These are phyloP conservation scores for Chromobotia macracanthus DNA, from an alignment of 2,797 vertebrate species.

Conservation along the genomic window DNA sequence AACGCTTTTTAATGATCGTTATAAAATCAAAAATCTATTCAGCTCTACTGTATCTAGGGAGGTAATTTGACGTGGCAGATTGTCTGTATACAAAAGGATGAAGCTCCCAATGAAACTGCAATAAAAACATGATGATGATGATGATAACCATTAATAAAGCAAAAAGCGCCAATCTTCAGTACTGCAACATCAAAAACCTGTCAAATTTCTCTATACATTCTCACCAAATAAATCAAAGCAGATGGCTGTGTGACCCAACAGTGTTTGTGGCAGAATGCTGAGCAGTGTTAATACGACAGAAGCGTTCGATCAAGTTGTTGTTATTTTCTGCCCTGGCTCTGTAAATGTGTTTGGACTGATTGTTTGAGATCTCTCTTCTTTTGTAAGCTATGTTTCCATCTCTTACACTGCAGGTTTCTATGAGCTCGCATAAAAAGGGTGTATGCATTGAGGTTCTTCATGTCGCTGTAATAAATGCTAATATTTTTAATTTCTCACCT, in stretches of 20 bases:
- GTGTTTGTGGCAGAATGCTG: slow-evolving; percentile 24
- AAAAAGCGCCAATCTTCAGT: slow-evolving; percentile 15
- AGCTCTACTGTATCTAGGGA: not conserved
- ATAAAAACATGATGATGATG: slow-evolving; percentile 7
- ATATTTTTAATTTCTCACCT: slow-evolving; percentile 85
- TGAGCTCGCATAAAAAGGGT: slow-evolving; percentile 75
- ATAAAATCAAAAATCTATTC: slow-evolving; percentile 8
- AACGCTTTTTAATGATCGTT: slow-evolving; percentile 40
- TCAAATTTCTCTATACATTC: slow-evolving; percentile 5
- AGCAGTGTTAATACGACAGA: slow-evolving; percentile 34
- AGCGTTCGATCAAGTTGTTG: slow-evolving; percentile 15
- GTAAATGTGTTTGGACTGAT: slow-evolving; percentile 43
- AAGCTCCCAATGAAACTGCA: slow-evolving; percentile 6
- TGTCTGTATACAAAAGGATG: not conserved
- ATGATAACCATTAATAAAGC: slow-evolving; percentile 15
- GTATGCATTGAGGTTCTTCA: slow-evolving; percentile 77
- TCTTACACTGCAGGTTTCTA: slow-evolving; percentile 71
- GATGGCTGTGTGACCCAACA: slow-evolving; percentile 29
- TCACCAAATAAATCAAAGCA: slow-evolving; percentile 30
- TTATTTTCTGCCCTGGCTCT: slow-evolving; percentile 39
- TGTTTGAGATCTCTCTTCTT: slow-evolving; percentile 64
- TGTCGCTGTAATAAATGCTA: slow-evolving; percentile 85
- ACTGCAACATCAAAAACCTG: not conserved
- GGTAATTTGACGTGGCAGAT: not conserved
- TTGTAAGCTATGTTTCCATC: slow-evolving; percentile 66